Base-by-base conservation (phyloP, 2,888 invertebrate species). In the Sisyra nigra region DNA sequence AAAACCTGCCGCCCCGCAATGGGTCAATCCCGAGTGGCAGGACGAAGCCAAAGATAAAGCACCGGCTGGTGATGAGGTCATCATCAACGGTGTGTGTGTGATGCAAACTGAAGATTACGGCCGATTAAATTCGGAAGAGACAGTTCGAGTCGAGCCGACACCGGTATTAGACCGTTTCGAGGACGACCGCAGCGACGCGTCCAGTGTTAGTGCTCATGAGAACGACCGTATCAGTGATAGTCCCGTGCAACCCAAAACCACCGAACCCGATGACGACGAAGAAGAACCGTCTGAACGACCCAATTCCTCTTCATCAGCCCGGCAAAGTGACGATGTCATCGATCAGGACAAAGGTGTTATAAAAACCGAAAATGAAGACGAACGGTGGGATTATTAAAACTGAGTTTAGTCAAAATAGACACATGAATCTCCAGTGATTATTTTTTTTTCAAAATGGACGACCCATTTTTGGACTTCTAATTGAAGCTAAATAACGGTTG, bases 1-100 rank as follows among this genome's bases (percentile, higher is more conserved):
- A 55, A 96, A 96, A 67, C 91, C 93, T 1, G 92, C 91, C 1
- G 92, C 93, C 42, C 94, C 96, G 2, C 93, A 96, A 64, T 93
- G 94, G 91, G 91, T 94, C 3, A 93, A 93, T 62, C 94, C 94
- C 6, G 88, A 88, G 53, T 86, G 86, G 85, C 84, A 84, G 56
- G 84, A 83, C 56, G 67, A 67, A 44, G 42, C 31, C 41, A 63
- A 63, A 42, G 73, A 72, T 50, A 68, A 70, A 51, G 67, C 69
- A 13, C 55, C 67, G 63, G 48, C 64, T 45, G 67, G 67, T 7
- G 81, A 81, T 54, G 87, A 87, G 57, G 86, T 88, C 18, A 89
- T 91, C 55, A 89, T 91, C 53, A 92, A 92, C 57, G 92, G 92
- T 1, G 91, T 92, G 18, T 91, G 91, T 58, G 89, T 91, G 5